Evolutionary conservation across 2,888 invertebrate genomes (phyloP), one percentile per base, ranked within the genome.

Genomic region (Lasioglossum vierecki): DNA sequence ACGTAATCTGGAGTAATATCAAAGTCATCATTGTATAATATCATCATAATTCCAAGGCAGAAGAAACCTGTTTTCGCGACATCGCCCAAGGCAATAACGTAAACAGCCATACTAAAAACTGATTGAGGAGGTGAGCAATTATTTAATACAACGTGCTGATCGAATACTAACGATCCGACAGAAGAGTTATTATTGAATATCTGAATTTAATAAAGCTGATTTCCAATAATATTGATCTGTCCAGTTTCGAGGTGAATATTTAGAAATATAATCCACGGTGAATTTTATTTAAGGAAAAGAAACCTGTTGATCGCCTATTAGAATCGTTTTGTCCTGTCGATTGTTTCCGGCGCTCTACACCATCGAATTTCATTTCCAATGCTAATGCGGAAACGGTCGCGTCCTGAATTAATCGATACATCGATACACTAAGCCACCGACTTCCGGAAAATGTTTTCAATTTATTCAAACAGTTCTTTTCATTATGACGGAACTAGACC

Each of bases 301-400:
- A 44, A 84, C 84, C 85, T 84, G 84, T 84, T 84, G 84, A 84
- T 79, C 85, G 71, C 26, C 53, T 63, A 74, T 84, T 84, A 73
- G 74, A 79, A 74, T 35, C 41, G 60, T 22, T 75, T 53, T 60
- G 41, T 63, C 60, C 57, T 41, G 63, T 2, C 72, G 13, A n/a
- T n/a, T 41, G 44, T 60, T 66, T 74, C 35, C 73, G 70, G 13
- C n/a, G 15, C 30, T 74, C 15, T 44, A 46, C 9, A 57, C 30
- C 57, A 49, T 22, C 66, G 76, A 80, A 85, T 84, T 73, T 84
- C 8, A 85, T 85, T 85, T 72, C 70, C 80, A 76, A 85, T 53
- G 76, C 66, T 79, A 60, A 79, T 79, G 46, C 60, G 66, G 66
- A 49, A 73, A 60, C 18, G 18, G 60, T 73, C 76, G 53, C 60